Conservation (phyloP, 2,113 vertebrate genomes). For the Aramus guarauna region DNA sequence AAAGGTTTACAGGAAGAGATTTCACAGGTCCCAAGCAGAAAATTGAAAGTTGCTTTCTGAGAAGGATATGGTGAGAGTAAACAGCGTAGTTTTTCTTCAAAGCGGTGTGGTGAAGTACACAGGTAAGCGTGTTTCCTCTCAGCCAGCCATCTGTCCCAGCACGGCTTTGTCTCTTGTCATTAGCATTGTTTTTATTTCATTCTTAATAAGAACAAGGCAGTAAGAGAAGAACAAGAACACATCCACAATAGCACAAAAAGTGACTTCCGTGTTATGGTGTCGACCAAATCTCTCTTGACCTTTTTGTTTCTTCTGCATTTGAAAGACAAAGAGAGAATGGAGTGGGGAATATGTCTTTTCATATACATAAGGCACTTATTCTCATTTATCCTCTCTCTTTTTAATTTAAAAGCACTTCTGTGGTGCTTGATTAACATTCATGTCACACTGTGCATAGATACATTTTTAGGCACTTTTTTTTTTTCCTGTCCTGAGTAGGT, state of each 20-base stretch:
- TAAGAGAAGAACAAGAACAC: not conserved
- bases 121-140: not conserved
- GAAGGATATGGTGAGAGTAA: not conserved
- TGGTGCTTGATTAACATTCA: not conserved
- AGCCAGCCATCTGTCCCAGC: not conserved
- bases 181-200: not conserved
- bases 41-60: not conserved
- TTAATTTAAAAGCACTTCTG: not conserved
- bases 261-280: not conserved
- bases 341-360: not conserved
- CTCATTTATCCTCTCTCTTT: not conserved
- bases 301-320: slow-evolving; percentile 42
- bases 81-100: not conserved
- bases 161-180: not conserved
- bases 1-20: not conserved
- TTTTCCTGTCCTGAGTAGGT: not conserved
- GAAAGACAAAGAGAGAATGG: not conserved
- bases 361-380: not conserved
- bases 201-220: not conserved
- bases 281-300: not conserved
- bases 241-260: not conserved
- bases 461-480: not conserved
- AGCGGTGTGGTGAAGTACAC: not conserved
- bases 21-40: not conserved
- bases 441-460: not conserved